Evolutionary conservation across 2,888 invertebrate genomes (phyloP), one percentile per base, ranked within the genome.

Genomic region (Trachelus troglodyta): DNA sequence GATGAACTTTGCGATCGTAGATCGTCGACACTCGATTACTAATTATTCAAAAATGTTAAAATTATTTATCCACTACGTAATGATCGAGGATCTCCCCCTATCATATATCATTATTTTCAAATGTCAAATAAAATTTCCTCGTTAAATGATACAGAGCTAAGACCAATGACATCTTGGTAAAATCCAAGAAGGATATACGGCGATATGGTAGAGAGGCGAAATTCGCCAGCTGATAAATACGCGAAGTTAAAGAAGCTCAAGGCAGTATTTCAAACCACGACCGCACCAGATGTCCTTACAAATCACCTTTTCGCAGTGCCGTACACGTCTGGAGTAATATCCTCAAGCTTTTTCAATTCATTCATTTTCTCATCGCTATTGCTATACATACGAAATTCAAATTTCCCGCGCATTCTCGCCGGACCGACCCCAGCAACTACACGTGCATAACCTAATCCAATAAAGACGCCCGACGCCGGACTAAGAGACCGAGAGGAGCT

Each of bases 191-290:
- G 30, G 71, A 71, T 30, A 11, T 71, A 31, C 34, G 71, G n/a
- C 12, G 11, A 23, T 30, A 11, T 23, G 15, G 33, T 71, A 71
- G 71, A 56, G 23, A 23, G 33, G 4, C 35, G 74, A 34, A 37
- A 34, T 74, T 34, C 37, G 35, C 30, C 74, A 35, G 74, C 30
- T 74, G 74, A 74, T 31, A 74, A 74, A 74, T 74, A 74, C 35
- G 23, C 74, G 1, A 74, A 35, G 74, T 33, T 34, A 71, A 23
- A 6, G n/a, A 74, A 37, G 34, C 74, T 34, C 74, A 31, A 35
- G 74, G 37, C 35, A 37, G 34, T 74, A 74, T 74, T 35, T 74
- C 74, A 35, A 37, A 56, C 23, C 4, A n/a, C 30, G 34, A 74
- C 74, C 74, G 37, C 74, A 35, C 35, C 35, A 35, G 74, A 74